Evolutionary conservation across 2,888 invertebrate genomes (phyloP), one percentile per base, ranked within the genome.

Genomic region (Cantharis rustica): DNA sequence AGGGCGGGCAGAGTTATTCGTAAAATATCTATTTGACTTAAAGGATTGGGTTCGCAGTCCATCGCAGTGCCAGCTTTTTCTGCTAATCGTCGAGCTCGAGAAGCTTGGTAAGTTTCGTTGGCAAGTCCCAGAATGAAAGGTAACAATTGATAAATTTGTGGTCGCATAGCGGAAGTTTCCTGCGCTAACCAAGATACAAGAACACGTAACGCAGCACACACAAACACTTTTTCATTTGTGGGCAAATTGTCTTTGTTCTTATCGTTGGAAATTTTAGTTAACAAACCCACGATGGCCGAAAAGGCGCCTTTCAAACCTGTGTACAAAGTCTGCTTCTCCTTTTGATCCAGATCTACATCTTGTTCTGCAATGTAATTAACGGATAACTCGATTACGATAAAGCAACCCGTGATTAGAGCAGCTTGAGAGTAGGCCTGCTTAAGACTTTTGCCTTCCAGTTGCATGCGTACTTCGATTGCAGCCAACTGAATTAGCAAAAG

Each of bases 401-500:
- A 97, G 84, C 96, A 96, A 69, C 95, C 91, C 10, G 94, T 94
- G n/a, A 96, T 91, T 68, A 96, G 89, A 79, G 95, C 94, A 69
- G 93, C 93, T 86, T 95, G 94, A 64, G 91, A 90, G 86, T 93
- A 92, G 1, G 95, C 93, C 84, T 95, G 92, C 86, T 95, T 95
- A 81, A 96, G 90, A 84, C 93, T 93, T 84, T 94, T 94, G 80
- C 96, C 95, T 85, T 98, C 98, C 79, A 98, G 90, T 82, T 96
- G 95, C 97, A 98, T 97, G 84, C 97, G 92, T 1, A 98, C 94
- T 91, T 98, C 98, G 85, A 98, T 95, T 70, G 96, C 96, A 83
- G 95, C 94, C 75, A 98, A 89, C 86, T 98, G 97, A 75, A 97
- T 92, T 20, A 95, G 87, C 11, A 97, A 88, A 16, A 97, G 89